Base-by-base conservation (phyloP, 1,140 invertebrate species). In the Holotrichia oblita region DNA sequence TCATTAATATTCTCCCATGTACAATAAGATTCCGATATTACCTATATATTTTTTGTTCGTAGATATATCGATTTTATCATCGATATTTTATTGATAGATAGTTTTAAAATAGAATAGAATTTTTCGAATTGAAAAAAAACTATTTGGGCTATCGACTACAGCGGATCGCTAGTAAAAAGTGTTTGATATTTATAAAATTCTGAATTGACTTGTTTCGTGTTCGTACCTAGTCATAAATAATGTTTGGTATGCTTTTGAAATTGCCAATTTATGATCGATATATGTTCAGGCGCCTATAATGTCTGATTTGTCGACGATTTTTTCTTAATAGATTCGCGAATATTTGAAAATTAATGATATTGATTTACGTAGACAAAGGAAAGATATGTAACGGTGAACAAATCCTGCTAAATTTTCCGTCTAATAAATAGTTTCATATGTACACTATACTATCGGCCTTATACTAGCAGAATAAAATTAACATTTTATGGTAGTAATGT, bases 201-300 rank as follows among this genome's bases (percentile, higher is more conserved):
- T 17, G n/a, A 55, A 55, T 55, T 55, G n/a, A 55, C 48, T 55
- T 55, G 48, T 55, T 55, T 55, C 48, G 48, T 55, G 48, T 17
- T n/a, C 14, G 17, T 55, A 55, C 48, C 48, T 14, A 55, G 48
- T 55, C 48, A 55, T 55, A 55, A 55, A 55, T 55, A 55, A 17
- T 55, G 48, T 55, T 55, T 55, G 48, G 48, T 55, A 55, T 55
- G 48, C 48, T 55, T 55, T 55, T 55, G 48, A 55, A 55, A 55
- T 55, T 55, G 48, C 48, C 48, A 55, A 55, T 55, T 55, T 55
- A 55, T 55, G 48, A 55, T 55, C 48, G 48, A 55, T 55, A 17
- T 55, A 14, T 14, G 17, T 17, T 17, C 14, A 55, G 14, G 48
- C n/a, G 17, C n/a, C n/a, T 17, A 17, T 17, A 55, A 14, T 55